Evolutionary conservation across 2,797 vertebrate species (phyloP).

Genomic region (Silurus lanzhouensis): DNA sequence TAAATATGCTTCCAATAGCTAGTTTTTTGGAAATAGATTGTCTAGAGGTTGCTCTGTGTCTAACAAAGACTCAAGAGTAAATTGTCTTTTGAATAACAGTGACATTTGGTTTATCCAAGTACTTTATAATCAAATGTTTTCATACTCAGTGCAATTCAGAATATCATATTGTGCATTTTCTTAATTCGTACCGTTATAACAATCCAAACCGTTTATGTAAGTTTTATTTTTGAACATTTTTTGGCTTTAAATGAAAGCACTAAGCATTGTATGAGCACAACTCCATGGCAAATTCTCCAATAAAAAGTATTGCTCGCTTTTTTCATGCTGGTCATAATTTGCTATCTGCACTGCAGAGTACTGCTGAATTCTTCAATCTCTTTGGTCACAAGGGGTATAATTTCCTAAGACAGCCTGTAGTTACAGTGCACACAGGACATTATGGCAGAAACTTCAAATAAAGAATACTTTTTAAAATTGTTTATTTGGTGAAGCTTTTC

Average conservation of each 20-base stretch:
- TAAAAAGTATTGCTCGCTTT: background rate
- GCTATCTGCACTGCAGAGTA: background rate
- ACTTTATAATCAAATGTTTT: background rate
- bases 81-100: conserved; percentile 10
- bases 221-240: conserved; percentile 60
- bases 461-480: background rate
- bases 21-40: conserved; percentile 59
- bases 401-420: background rate
- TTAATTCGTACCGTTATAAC: background rate
- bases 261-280: conserved; percentile 17
- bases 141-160: background rate
- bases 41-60: conserved; percentile 36
- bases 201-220: conserved; percentile 16
- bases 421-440: background rate
- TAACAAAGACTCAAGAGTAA: background rate
- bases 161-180: background rate
- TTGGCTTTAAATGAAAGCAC: conserved; percentile 56
- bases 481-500: background rate
- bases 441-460: background rate
- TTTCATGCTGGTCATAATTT: background rate
- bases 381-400: background rate
- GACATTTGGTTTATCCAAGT: background rate
- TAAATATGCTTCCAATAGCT: conserved; percentile 55
- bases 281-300: background rate
- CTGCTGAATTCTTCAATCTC: background rate